A percentile compares a stretch with the other conserved stretches of the same genome.
phyloP scores from a whole-genome alignment of 2,888 invertebrate species.

The Acanthacorydalis orientalis region DNA sequence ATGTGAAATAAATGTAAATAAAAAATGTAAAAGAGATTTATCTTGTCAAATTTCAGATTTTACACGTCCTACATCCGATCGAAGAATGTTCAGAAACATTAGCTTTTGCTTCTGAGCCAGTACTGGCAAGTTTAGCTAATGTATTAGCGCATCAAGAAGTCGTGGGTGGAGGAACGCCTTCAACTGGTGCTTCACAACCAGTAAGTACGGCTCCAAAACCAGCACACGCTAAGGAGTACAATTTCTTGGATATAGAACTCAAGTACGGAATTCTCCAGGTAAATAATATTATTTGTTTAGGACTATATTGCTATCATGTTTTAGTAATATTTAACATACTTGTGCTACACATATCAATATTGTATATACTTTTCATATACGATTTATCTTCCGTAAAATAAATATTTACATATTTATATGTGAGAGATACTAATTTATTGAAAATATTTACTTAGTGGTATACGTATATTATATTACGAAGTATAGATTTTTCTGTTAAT shows the following conservation, averaged over 20 bases:
- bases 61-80: conserved; percentile 50
- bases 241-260: conserved; percentile 80
- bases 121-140: conserved; percentile 77
- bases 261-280: conserved; percentile 91
- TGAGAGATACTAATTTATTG: neutral
- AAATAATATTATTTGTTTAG: conserved; percentile 13
- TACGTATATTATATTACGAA: no score
- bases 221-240: conserved; percentile 60
- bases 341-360: neutral
- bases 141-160: conserved; percentile 57
- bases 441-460: neutral
- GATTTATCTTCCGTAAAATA: neutral
- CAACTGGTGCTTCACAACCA: conserved; percentile 27
- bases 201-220: conserved; percentile 30
- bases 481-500: no score
- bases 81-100: conserved; percentile 77
- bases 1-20: no score
- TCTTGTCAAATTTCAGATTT: conserved; percentile 29
- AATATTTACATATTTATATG: neutral
- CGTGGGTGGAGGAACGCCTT: conserved; percentile 22
- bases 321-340: neutral
- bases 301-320: neutral
- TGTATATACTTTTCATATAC: neutral
- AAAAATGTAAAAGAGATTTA: no score
- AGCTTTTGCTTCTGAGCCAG: conserved; percentile 88